Evolutionary conservation across 2,888 invertebrate species (phyloP).

Genomic region (Hecatera dysodea): DNA sequence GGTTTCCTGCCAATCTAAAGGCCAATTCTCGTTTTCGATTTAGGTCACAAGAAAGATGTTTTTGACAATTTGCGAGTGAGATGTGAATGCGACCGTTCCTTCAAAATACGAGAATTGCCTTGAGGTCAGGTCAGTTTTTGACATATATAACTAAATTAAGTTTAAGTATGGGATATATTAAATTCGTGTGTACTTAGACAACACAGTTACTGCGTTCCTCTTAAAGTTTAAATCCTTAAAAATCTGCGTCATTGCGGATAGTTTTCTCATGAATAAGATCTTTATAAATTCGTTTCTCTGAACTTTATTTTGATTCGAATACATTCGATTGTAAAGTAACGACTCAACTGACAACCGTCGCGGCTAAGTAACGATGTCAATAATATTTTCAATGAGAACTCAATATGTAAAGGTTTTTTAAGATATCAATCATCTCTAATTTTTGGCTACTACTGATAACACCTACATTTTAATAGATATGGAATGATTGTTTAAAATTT

Average conservation of each 20-base stretch:
- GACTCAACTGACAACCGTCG: conserved; percentile 80
- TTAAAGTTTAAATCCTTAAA: neutral
- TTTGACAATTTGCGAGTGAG: too few relatives aligned
- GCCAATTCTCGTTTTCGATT: too few relatives aligned
- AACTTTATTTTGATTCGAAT: conserved; percentile 86
- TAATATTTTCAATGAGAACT: conserved; percentile 75
- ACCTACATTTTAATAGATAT: too few relatives aligned
- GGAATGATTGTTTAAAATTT: too few relatives aligned
- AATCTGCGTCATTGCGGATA: conserved; percentile 47
- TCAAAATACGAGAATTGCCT: too few relatives aligned
- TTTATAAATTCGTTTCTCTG: conserved; percentile 78
- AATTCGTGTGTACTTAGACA: too few relatives aligned
- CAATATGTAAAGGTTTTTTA: neutral
- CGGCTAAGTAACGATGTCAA: conserved; percentile 78
- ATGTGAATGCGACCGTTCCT: too few relatives aligned
- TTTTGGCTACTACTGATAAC: neutral
- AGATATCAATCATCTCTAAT: neutral
- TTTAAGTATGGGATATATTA: too few relatives aligned
- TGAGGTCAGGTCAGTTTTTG: too few relatives aligned
- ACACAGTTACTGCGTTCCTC: neutral
- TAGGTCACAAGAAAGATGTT: too few relatives aligned
- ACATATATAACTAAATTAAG: too few relatives aligned
- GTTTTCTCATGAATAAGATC: conserved; percentile 78
- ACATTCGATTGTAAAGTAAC: conserved; percentile 82
- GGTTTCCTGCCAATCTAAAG: too few relatives aligned